Evolutionary conservation across 2,113 vertebrate species (phyloP).

Genomic region (Halcyon malimbica): DNA sequence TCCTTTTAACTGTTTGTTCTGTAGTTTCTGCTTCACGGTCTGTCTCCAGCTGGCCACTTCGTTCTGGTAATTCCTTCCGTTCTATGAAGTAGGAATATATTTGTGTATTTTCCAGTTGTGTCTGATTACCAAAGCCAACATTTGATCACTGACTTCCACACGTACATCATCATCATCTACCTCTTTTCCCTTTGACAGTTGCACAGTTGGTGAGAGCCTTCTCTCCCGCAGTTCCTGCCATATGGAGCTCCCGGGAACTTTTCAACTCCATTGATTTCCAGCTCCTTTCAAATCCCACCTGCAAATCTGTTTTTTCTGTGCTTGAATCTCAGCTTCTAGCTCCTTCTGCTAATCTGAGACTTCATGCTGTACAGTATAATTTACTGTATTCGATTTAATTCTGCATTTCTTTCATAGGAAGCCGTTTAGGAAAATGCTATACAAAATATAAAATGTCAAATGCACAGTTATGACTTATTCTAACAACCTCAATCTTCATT

Average conservation of each 20-base stretch:
- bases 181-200: conserved; percentile 9
- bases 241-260: conserved; percentile 59
- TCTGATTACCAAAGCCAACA: conserved; percentile 27
- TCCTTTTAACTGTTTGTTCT: neutral
- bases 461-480: neutral
- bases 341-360: conserved; percentile 29
- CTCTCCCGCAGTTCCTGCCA: conserved; percentile 38
- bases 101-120: conserved; percentile 45
- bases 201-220: conserved; percentile 43
- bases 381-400: neutral
- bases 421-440: neutral
- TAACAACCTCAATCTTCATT: neutral
- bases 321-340: conserved; percentile 16
- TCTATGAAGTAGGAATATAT: neutral
- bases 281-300: conserved; percentile 65
- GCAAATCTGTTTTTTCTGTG: conserved; percentile 35
- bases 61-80: neutral
- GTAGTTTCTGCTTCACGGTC: neutral
- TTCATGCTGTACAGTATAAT: neutral
- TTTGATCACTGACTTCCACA: conserved; percentile 14
- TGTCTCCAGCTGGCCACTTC: conserved; percentile 50
- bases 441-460: neutral
- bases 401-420: neutral
- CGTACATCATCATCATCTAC: neutral
- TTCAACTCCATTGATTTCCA: conserved; percentile 59